These are phyloP conservation scores for Varanus komodoensis DNA, from an alignment of 2,113 vertebrate species.

Conservation along the genomic window DNA sequence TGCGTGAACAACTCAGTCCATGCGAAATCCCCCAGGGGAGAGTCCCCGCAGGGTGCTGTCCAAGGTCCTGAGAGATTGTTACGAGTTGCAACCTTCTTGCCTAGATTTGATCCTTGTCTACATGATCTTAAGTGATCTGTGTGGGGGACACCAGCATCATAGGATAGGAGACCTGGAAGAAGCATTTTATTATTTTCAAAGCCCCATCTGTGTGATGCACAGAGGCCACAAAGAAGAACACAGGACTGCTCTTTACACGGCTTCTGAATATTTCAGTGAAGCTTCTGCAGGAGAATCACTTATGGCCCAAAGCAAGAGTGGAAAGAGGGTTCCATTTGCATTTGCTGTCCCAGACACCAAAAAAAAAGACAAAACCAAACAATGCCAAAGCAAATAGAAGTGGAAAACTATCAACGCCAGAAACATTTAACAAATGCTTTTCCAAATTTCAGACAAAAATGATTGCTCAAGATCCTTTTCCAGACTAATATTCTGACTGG, in stretches of 20 bases:
- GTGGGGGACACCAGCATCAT: too few relatives aligned
- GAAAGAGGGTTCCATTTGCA: background rate
- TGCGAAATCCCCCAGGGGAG: too few relatives aligned
- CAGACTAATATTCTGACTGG: background rate
- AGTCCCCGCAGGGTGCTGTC: too few relatives aligned
- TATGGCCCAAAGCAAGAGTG: background rate
- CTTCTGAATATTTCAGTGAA: background rate
- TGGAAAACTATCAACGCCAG: background rate
- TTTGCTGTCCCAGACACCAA: background rate
- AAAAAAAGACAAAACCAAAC: background rate
- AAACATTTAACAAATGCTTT: background rate
- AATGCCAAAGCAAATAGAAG: background rate
- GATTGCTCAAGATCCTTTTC: background rate
- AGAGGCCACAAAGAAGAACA: background rate
- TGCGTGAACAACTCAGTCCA: too few relatives aligned
- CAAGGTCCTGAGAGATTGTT: too few relatives aligned
- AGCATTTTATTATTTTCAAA: background rate
- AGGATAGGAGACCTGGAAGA: too few relatives aligned
- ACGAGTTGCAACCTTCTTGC: too few relatives aligned
- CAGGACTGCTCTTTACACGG: background rate
- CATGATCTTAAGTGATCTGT: too few relatives aligned
- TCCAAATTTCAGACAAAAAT: background rate
- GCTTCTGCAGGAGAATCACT: background rate
- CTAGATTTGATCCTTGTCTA: too few relatives aligned
- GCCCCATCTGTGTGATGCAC: background rate